Evolutionary conservation across 2,113 vertebrate species (phyloP), one percentile per base, ranked within the genome.

Genomic region (Athene noctua): DNA sequence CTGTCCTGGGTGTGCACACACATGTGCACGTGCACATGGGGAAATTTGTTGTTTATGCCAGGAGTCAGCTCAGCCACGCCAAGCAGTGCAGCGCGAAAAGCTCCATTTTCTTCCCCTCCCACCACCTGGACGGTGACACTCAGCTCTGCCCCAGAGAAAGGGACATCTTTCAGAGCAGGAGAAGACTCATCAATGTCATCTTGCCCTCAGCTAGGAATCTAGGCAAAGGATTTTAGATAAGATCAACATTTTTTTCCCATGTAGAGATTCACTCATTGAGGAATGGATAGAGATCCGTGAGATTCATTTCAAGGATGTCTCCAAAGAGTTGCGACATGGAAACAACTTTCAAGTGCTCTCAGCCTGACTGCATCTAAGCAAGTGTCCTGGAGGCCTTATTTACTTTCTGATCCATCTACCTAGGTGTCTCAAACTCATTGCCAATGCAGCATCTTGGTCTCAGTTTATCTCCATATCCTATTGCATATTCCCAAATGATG

Each of bases 401-500:
- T 91, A 40, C 62, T 87, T 82, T 92, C 51, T 87, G 66, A 93
- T 87, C 52, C 67, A 73, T 10, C 89, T 82, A 82, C 73, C 73
- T 79, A 65, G 30, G 36, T 92, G 90, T 85, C 91, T 82, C 55
- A 84, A 89, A 79, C 10, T 9, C 57, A 62, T 58, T 87, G 46
- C 58, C 54, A 46, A 61, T 47, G 70, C 72, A 66, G 74, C 13
- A 59, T 88, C 71, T 83, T 4, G 0, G 15, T 86, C 58, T 88
- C 62, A 57, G 75, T 86, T 93, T 88, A 58, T 80, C 67, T 79
- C 78, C 20, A 3, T 47, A 86, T 78, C 62, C 62, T 82, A 85
- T 49, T 91, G 79, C 81, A 47, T 59, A 87, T 91, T 95, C 94
- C 91, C 92, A 88, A 91, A 91, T 25, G 91, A 89, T 54, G 51